A percentile compares a stretch with the other conserved stretches of the same genome.
These are phyloP conservation scores for Physeter macrocephalus DNA, from an alignment of 2,113 vertebrate genomes.

Conservation along the genomic window DNA sequence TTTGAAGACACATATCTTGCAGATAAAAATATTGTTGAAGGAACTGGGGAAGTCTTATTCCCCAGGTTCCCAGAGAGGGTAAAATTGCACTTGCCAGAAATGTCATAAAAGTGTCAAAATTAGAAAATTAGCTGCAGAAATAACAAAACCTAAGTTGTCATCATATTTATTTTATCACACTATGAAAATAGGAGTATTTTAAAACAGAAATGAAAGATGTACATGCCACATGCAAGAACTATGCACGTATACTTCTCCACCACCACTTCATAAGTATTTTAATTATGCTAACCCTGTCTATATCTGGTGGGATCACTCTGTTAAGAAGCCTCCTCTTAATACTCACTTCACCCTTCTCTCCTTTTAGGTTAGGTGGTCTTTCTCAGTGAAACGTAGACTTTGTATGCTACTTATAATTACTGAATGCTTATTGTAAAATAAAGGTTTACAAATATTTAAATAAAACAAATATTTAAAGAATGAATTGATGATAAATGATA, in stretches of 20 bases:
- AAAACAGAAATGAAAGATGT: neutral
- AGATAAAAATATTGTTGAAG: neutral
- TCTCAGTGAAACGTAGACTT: neutral
- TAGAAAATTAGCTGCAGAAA: neutral
- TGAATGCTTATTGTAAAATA: neutral
- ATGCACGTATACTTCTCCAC: neutral
- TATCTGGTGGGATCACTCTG: neutral
- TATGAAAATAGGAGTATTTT: neutral
- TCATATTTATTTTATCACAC: neutral
- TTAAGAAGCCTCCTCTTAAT: neutral
- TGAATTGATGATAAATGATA: neutral
- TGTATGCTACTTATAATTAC: neutral
- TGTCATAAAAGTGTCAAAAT: neutral
- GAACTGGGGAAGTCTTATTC: neutral
- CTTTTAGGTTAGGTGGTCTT: neutral
- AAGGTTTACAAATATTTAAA: neutral
- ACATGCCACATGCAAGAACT: neutral
- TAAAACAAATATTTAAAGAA: neutral
- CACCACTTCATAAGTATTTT: neutral
- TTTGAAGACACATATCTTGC: neutral
- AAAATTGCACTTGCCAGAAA: neutral
- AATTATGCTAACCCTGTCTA: neutral
- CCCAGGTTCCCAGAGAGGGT: neutral
- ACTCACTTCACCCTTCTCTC: neutral
- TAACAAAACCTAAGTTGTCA: neutral